phyloP scores from a whole-genome alignment of 2,888 invertebrate species.

The Oscheius myriophilus region DNA sequence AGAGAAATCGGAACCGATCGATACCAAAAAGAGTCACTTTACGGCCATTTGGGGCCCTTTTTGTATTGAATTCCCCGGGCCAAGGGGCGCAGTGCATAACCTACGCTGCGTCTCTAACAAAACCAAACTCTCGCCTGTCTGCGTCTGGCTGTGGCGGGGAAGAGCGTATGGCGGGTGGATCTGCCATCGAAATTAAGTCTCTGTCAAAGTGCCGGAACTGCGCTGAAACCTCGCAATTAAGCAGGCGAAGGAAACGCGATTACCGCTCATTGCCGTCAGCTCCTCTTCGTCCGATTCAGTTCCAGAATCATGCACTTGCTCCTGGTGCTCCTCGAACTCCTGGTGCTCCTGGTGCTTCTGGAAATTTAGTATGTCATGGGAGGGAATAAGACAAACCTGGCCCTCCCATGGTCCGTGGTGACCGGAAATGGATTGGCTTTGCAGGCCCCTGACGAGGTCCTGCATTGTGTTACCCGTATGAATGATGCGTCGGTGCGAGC shows the following conservation, averaged over 20 bases:
- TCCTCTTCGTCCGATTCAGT: conserved; percentile 58
- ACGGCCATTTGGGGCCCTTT: background rate
- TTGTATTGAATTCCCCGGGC: background rate
- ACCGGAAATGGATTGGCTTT: conserved; percentile 22
- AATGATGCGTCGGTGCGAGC: background rate
- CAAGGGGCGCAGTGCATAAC: conserved; percentile 1
- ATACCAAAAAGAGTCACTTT: background rate
- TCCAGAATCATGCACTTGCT: conserved; percentile 47
- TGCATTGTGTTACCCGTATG: conserved; percentile 34
- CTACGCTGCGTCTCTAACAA: conserved; percentile 37
- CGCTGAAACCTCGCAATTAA: background rate
- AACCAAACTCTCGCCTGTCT: conserved; percentile 21
- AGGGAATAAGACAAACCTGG: conserved; percentile 2
- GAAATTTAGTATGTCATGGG: background rate
- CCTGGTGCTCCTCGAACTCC: too few species aligned
- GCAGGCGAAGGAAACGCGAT: conserved; percentile 4
- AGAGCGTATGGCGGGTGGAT: conserved; percentile 20
- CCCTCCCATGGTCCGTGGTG: conserved; percentile 18
- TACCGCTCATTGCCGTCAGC: conserved; percentile 20
- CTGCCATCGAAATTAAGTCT: background rate
- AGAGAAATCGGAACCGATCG: conserved; percentile 8
- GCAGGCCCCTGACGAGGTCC: conserved; percentile 26
- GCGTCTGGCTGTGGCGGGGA: conserved; percentile 22
- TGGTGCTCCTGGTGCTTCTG: too few species aligned
- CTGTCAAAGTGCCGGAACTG: background rate